Base-by-base conservation (phyloP, 92 coral and sea anemone species). In the Phenganax subtilis region DNA sequence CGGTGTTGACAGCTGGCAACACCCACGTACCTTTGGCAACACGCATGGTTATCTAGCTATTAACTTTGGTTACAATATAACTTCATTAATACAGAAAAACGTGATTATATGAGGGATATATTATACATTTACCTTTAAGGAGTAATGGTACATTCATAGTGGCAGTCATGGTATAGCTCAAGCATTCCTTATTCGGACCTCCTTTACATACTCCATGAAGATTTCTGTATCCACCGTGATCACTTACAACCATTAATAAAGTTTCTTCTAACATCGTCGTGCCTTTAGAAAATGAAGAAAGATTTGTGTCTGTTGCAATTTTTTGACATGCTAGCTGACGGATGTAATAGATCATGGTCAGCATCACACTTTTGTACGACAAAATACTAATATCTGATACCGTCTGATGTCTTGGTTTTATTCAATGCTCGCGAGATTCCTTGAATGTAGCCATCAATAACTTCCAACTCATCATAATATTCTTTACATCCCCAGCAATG, bases 141-240 rank as follows among this genome's bases (percentile, higher is more conserved):
- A 86, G 89, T 8, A 96, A 87, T 10, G 96, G 96, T n/a, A 92
- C 81, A 85, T 96, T 92, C 31, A 86, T 64, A 0, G 91, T 83
- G 3, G 92, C 89, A 69, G 90, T 90, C 52, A 86, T 78, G 9
- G 85, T 87, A 62, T 60, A 78, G 61, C 82, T 78, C 52, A 31
- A 28, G 63, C 82, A 78, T 63, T 78, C 82, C 0, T 10, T 78
- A 63, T 78, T 78, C 6, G 82, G 82, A 7, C 82, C 82, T 37
- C 47, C 47, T 20, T 62, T 62, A 27, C 82, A 78, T 30, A 51
- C 14, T 4, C 82, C 82, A 25, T 78, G 82, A 47, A 25, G 31
- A n/a, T 78, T 78, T 15, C 12, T 65, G 61, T 78, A 78, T 31
- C 82, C 82, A 30, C 82, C 82, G 51, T 78, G 82, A 52, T 78